These are phyloP conservation scores for Tauraco erythrolophus DNA, from an alignment of 2,113 vertebrate species.

Conservation along the genomic window DNA sequence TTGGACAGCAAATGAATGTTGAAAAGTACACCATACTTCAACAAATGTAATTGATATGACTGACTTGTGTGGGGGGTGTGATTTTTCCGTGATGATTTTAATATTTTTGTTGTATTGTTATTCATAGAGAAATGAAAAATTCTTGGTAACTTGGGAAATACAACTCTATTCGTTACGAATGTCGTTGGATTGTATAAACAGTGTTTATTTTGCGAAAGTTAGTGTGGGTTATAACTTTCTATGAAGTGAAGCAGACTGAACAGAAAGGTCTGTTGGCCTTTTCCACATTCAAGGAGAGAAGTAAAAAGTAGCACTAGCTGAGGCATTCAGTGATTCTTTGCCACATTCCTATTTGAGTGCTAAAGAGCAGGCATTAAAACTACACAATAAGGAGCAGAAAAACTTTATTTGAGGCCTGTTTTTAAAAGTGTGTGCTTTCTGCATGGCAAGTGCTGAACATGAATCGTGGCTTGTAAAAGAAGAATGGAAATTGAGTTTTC, in stretches of 20 bases:
- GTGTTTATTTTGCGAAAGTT: not conserved
- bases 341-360: not conserved
- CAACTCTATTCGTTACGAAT: not conserved
- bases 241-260: not conserved
- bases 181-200: not conserved
- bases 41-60: not conserved
- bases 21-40: not conserved
- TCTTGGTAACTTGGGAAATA: not conserved
- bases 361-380: not conserved
- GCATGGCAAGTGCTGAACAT: accelerated
- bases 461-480: not conserved
- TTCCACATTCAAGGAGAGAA: not conserved
- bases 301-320: not conserved
- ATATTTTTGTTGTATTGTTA: not conserved
- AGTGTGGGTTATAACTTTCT: not conserved
- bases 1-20: not conserved
- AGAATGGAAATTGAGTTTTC: not conserved
- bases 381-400: not conserved
- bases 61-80: not conserved
- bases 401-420: not conserved
- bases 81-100: not conserved
- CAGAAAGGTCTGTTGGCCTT: not conserved
- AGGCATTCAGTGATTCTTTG: not conserved
- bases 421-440: not conserved
- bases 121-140: not conserved